Conservation (phyloP, 2,113 vertebrate genomes). For the Rattus rattus region DNA sequence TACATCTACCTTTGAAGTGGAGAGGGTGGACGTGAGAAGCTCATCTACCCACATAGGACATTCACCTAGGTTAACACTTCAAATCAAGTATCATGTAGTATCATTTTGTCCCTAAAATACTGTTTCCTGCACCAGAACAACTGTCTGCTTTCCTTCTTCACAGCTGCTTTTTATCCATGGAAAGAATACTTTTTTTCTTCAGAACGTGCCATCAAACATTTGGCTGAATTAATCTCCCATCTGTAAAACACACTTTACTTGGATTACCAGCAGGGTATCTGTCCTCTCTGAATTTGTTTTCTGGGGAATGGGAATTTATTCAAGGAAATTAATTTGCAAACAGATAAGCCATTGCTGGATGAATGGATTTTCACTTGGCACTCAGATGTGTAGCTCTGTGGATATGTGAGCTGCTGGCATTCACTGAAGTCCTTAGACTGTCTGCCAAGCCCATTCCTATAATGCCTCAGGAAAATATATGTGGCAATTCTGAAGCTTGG, state of each 20-base stretch:
- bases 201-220: slow-evolving; percentile 78
- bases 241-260: slow-evolving; percentile 83
- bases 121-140: not conserved
- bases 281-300: slow-evolving; percentile 81
- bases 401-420: slow-evolving; percentile 72
- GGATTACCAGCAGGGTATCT: slow-evolving; percentile 80
- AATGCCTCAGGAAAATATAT: slow-evolving; percentile 71
- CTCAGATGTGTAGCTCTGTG: slow-evolving; percentile 55
- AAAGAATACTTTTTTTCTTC: not conserved
- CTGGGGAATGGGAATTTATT: slow-evolving; percentile 81
- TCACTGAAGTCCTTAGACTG: not conserved
- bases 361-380: slow-evolving; percentile 81
- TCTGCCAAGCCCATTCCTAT: slow-evolving; percentile 76
- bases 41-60: not conserved
- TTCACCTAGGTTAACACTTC: not conserved
- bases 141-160: slow-evolving; percentile 56
- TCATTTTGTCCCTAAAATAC: slow-evolving; percentile 32
- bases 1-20: not conserved
- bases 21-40: not conserved
- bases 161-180: slow-evolving; percentile 64
- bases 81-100: not conserved
- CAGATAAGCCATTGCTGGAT: slow-evolving; percentile 77
- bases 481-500: slow-evolving; percentile 71
- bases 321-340: slow-evolving; percentile 85
- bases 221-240: slow-evolving; percentile 82